These are phyloP conservation scores for Chondrilla cf. caribensis DNA, from an alignment of 37 sponge, comb jelly and placozoan genomes.

Conservation along the genomic window DNA sequence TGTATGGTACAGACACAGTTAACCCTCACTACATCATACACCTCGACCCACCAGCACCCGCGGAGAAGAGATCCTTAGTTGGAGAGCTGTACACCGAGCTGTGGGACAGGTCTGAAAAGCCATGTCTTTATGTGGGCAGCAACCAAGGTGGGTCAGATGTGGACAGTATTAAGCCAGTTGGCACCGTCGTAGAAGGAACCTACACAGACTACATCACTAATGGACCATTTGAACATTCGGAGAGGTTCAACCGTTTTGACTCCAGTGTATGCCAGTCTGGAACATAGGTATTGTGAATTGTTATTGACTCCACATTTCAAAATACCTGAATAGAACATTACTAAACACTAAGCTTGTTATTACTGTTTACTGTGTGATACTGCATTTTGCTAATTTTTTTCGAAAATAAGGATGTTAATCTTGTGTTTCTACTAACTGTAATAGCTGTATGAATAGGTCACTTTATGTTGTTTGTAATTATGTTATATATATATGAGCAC, in stretches of 20 bases:
- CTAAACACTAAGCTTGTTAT: too few species aligned
- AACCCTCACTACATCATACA: conserved; percentile 9
- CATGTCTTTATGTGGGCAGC: conserved; percentile 11
- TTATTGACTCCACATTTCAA: too few species aligned
- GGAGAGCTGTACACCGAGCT: neutral
- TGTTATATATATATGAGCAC: too few species aligned
- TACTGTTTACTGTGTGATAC: too few species aligned
- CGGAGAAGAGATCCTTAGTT: neutral
- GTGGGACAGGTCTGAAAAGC: neutral
- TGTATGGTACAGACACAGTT: neutral
- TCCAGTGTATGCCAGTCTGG: neutral
- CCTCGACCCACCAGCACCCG: conserved; percentile 5
- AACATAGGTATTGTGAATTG: too few species aligned
- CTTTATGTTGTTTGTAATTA: too few species aligned
- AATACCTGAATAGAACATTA: too few species aligned
- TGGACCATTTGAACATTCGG: neutral
- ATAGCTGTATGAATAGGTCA: too few species aligned
- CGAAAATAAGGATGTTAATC: too few species aligned
- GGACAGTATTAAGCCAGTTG: neutral
- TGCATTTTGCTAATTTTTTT: too few species aligned
- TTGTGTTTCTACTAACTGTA: too few species aligned
- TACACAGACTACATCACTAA: neutral
- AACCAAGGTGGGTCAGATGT: neutral
- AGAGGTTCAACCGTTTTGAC: conserved; percentile 1
- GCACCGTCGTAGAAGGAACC: neutral